Conservation (phyloP, 1,140 invertebrate genomes). For the Temnothorax longispinosus region DNA sequence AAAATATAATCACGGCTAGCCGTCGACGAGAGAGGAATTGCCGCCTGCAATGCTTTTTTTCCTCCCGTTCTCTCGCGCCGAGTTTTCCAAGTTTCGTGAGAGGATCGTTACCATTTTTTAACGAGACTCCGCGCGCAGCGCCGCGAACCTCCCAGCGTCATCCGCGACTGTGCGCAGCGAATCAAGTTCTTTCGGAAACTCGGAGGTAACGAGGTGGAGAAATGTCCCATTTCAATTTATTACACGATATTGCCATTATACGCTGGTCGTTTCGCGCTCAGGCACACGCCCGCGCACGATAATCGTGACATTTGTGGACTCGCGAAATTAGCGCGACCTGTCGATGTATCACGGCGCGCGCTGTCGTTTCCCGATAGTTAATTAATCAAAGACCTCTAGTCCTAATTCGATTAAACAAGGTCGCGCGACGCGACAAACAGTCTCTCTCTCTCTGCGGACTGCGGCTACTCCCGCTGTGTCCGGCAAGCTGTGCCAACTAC, state of each 20-base stretch:
- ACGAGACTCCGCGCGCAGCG: slow-evolving; percentile 5
- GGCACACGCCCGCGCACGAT: too few species aligned
- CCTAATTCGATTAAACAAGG: slow-evolving; percentile 59
- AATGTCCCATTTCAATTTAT: slow-evolving; percentile 32
- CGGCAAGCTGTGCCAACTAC: slow-evolving; percentile 47
- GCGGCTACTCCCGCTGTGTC: background rate
- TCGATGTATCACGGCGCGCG: background rate
- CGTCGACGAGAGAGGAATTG: slow-evolving; percentile 45
- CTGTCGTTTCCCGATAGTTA: slow-evolving; percentile 27
- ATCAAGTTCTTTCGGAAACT: slow-evolving; percentile 36
- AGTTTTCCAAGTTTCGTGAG: slow-evolving; percentile 42
- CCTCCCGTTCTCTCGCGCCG: background rate
- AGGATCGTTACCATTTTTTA: slow-evolving; percentile 48
- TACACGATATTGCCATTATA: background rate
- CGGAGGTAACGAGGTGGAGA: background rate
- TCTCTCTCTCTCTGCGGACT: slow-evolving; percentile 47
- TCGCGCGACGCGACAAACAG: slow-evolving; percentile 58
- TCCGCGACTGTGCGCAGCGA: background rate
- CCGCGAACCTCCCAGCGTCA: slow-evolving; percentile 7
- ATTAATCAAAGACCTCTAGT: slow-evolving; percentile 59
- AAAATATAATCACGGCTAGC: slow-evolving; percentile 48
- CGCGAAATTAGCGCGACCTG: background rate
- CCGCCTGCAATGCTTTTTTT: background rate
- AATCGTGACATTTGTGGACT: background rate
- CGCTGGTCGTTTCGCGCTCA: background rate